Evolutionary conservation across 1,140 invertebrate species (phyloP).

Genomic region (Acromyrmex heyeri): DNA sequence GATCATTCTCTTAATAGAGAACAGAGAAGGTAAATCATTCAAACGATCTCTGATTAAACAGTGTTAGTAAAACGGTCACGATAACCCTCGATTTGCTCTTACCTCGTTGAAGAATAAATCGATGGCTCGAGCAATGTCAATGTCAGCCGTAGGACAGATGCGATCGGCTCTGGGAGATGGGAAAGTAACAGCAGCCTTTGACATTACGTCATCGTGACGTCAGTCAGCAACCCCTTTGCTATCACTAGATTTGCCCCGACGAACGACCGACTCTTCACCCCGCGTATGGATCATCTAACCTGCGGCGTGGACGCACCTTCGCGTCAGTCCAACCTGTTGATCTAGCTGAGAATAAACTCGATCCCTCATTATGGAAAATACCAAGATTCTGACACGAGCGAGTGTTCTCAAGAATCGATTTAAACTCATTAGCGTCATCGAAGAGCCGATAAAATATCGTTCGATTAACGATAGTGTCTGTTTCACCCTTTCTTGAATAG

Average conservation of each 20-base stretch:
- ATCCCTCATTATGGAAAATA: slow-evolving; percentile 77
- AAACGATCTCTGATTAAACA: slow-evolving; percentile 69
- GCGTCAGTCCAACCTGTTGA: slow-evolving; percentile 78
- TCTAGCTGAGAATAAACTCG: slow-evolving; percentile 76
- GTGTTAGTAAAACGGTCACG: slow-evolving; percentile 66
- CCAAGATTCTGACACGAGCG: slow-evolving; percentile 40
- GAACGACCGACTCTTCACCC: slow-evolving; percentile 7
- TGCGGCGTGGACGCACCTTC: slow-evolving; percentile 46
- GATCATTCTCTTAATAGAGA: slow-evolving; percentile 24
- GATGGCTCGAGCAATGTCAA: slow-evolving; percentile 79
- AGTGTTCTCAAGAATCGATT: slow-evolving; percentile 53
- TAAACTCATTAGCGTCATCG: slow-evolving; percentile 3
- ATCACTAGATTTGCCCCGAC: slow-evolving; percentile 42
- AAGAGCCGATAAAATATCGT: slow-evolving; percentile 16
- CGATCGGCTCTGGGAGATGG: slow-evolving; percentile 52
- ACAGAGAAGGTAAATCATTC: slow-evolving; percentile 68
- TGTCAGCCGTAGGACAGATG: slow-evolving; percentile 78
- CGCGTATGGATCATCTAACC: slow-evolving; percentile 21
- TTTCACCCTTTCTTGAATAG: neutral
- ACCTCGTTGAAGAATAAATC: slow-evolving; percentile 72
- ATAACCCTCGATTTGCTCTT: slow-evolving; percentile 67
- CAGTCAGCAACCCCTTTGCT: slow-evolving; percentile 70
- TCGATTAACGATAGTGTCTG: neutral
- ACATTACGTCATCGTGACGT: slow-evolving; percentile 79
- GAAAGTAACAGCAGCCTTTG: slow-evolving; percentile 51